Base-by-base conservation (phyloP, 1,140 invertebrate genomes). In the Bombus impatiens region DNA sequence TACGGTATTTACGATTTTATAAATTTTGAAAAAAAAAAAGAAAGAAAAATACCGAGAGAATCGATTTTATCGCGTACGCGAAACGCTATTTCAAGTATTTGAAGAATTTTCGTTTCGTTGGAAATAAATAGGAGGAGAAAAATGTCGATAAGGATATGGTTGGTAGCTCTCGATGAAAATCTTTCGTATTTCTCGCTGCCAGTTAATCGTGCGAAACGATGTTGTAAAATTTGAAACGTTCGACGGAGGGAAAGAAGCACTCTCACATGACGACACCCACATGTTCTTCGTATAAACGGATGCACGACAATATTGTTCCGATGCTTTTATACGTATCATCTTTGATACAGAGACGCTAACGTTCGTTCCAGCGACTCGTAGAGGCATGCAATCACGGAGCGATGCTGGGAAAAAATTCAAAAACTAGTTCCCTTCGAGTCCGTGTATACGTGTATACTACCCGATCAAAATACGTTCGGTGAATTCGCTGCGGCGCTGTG, bases 391-490 rank as follows among this genome's bases (percentile, higher is more conserved):
- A 85, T 88, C 78, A 88, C 75, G 72, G 74, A n/a, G 12, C 67
- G 67, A 32, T 35, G 9, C 9, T 13, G 80, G 37, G 67, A 85
- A 89, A 87, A 89, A 86, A 87, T 88, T 6, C 3, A 35, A 68
- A 83, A 89, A 89, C 87, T 89, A 89, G 88, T 89, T 89, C 79
- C 80, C 32, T 47, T 13, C 47, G 47, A 53, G 47, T 22, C 47
- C 18, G 47, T 53, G 18, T 53, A 22, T 22, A 44, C 35, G 47
- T 25, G 40, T 65, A 47, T 70, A 86, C 75, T 81, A 75, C n/a
- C 65, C 84, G 87, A 89, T 89, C 82, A 77, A 70, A 89, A 86
- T 78, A 89, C 80, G 82, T 88, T 75, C 82, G 78, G 78, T 82
- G 86, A 78, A 86, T 89, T 88, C 67, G 28, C 70, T 28, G 79